These are phyloP conservation scores for Mactromeris polynyma DNA, from an alignment of 2,888 invertebrate species.

Conservation along the genomic window DNA sequence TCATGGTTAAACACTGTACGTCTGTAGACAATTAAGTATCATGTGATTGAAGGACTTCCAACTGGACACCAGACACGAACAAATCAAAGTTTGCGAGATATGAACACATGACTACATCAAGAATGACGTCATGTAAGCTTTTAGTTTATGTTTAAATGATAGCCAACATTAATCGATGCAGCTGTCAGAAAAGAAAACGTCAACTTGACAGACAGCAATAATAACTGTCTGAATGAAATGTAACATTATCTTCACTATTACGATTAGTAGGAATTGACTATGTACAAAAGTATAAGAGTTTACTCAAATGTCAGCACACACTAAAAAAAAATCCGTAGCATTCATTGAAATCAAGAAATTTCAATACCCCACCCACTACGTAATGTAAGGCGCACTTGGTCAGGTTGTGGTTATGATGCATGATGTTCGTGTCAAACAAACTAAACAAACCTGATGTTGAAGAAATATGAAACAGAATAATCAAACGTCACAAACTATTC, in stretches of 20 bases:
- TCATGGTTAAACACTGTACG: no score
- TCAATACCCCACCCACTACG: conserved; percentile 9
- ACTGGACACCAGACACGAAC: no score
- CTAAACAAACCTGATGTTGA: background rate
- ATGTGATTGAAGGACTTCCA: no score
- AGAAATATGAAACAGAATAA: background rate
- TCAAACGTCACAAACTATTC: background rate
- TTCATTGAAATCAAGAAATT: background rate
- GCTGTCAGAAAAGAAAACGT: no score
- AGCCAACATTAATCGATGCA: no score
- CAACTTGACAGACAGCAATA: no score
- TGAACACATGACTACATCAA: background rate
- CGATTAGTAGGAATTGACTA: background rate
- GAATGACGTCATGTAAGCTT: background rate
- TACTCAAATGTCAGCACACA: background rate
- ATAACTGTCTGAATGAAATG: background rate
- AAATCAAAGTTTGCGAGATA: no score
- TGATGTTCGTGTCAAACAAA: background rate
- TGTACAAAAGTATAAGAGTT: background rate
- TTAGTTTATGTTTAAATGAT: no score
- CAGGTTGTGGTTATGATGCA: background rate
- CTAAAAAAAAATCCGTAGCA: background rate
- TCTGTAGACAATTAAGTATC: no score
- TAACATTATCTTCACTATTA: background rate
- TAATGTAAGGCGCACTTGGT: background rate